Conservation (phyloP, 2,113 vertebrate genomes). For the Formicarius rufipectus region DNA sequence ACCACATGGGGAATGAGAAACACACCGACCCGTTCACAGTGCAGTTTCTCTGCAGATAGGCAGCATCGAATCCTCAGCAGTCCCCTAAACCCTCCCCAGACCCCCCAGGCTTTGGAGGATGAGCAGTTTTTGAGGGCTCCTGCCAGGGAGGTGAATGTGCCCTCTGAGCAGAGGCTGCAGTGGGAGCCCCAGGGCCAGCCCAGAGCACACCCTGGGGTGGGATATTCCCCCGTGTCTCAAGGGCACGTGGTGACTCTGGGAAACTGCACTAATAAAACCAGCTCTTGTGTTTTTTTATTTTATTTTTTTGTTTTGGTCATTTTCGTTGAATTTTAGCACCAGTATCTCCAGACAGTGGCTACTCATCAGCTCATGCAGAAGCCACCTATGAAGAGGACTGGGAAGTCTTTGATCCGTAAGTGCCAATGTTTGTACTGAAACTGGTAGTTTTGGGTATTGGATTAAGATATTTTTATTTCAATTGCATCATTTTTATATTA, state of each 20-base stretch:
- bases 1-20: neutral
- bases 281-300: slow-evolving; percentile 44
- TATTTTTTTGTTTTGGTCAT: slow-evolving; percentile 44
- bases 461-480: neutral
- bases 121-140: neutral
- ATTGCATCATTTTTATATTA: neutral
- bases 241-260: neutral
- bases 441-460: neutral
- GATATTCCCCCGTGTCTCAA: neutral
- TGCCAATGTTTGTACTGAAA: neutral
- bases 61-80: neutral
- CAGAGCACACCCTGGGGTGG: accelerated
- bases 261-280: slow-evolving; percentile 56
- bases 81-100: neutral
- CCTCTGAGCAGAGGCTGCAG: neutral
- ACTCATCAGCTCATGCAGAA: slow-evolving; percentile 90
- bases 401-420: slow-evolving; percentile 99
- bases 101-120: accelerated
- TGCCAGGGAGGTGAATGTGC: neutral
- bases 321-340: slow-evolving; percentile 81
- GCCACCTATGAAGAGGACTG: slow-evolving; percentile 97
- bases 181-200: neutral
- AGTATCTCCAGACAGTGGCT: slow-evolving; percentile 88
- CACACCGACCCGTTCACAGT: neutral
- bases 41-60: neutral